These are phyloP conservation scores for Lasioglossum calceatum DNA, from an alignment of 2,888 invertebrate species.

Conservation along the genomic window DNA sequence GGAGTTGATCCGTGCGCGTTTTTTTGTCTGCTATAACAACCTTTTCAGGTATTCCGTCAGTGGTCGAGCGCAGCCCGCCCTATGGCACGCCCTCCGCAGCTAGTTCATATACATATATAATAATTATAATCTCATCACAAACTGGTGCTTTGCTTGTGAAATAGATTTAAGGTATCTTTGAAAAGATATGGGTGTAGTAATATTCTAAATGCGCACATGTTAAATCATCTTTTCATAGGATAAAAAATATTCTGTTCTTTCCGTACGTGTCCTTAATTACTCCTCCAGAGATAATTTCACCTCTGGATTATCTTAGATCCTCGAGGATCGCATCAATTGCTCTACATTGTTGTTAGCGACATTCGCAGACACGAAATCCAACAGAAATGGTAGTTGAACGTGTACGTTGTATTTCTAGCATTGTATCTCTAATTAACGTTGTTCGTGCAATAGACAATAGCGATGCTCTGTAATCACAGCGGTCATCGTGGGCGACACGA, in stretches of 20 bases:
- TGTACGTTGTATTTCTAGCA: constrained; percentile 12
- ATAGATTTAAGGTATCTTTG: neutral
- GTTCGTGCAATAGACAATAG: constrained; percentile 16
- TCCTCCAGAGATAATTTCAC: neutral
- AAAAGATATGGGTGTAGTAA: neutral
- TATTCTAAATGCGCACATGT: neutral
- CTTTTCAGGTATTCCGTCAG: too few relatives aligned
- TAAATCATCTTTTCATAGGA: neutral
- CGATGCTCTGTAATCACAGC: constrained; percentile 11
- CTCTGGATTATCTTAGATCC: neutral
- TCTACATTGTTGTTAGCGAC: neutral
- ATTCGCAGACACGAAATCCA: neutral
- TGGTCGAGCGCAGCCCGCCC: too few relatives aligned
- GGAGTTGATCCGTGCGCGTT: too few relatives aligned
- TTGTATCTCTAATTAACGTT: neutral
- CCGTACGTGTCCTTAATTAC: neutral
- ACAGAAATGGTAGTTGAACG: neutral
- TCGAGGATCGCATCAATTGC: neutral
- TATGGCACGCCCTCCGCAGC: too few relatives aligned
- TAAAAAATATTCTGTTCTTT: neutral
- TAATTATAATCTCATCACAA: too few relatives aligned
- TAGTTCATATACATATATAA: too few relatives aligned
- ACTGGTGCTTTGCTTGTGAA: neutral
- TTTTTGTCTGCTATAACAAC: too few relatives aligned
- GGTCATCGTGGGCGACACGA: constrained; percentile 21